Evolutionary conservation across 2,797 vertebrate species (phyloP).

Genomic region (Momotus momota): DNA sequence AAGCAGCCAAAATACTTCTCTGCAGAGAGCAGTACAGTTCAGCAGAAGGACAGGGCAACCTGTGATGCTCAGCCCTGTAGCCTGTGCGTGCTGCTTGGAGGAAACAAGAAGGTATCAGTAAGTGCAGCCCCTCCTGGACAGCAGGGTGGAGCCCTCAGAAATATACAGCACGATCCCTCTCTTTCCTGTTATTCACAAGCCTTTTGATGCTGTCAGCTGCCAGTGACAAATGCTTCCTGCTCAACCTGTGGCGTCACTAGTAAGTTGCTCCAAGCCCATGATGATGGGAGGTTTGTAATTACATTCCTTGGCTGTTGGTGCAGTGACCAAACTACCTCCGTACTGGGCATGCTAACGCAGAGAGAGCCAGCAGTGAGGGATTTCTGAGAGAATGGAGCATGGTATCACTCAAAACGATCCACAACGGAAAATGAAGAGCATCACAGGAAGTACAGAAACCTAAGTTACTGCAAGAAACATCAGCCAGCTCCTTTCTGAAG

Average conservation of each 20-base stretch:
- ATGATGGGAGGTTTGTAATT: not conserved
- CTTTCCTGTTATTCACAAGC: conserved; percentile 71
- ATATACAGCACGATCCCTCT: conserved; percentile 2
- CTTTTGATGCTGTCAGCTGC: conserved; percentile 11
- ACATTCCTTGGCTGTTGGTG: accelerated
- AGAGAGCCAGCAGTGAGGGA: not conserved
- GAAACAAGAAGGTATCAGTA: conserved; percentile 41
- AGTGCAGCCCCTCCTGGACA: conserved; percentile 20
- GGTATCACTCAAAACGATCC: not conserved
- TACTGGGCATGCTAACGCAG: accelerated
- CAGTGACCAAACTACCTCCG: accelerated
- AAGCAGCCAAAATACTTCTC: not conserved
- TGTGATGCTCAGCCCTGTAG: not conserved
- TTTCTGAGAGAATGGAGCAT: not conserved
- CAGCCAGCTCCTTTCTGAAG: not conserved
- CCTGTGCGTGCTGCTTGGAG: not conserved
- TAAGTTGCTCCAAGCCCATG: not conserved
- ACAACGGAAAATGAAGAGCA: not conserved
- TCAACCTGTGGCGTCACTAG: not conserved
- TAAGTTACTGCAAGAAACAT: not conserved
- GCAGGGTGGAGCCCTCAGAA: conserved; percentile 25
- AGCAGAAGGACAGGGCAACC: not conserved
- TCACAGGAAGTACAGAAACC: not conserved
- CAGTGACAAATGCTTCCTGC: conserved; percentile 53
- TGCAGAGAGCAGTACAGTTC: not conserved